A percentile compares a stretch with the other conserved stretches of the same genome.
phyloP scores from a whole-genome alignment of 2,113 vertebrate genomes.

The Ellobius talpinus region DNA sequence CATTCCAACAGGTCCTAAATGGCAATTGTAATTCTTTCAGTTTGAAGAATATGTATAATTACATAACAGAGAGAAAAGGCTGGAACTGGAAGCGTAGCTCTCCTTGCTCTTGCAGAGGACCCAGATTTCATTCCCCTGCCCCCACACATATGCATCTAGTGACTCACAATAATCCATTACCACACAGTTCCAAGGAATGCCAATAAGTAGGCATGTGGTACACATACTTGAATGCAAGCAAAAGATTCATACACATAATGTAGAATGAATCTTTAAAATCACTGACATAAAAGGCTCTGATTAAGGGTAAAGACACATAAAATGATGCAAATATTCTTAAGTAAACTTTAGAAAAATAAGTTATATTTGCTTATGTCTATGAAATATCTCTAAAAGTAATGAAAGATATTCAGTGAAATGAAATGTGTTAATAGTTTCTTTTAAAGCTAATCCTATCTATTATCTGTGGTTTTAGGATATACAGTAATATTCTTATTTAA shows the following conservation, averaged over 20 bases:
- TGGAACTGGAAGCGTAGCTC: background rate
- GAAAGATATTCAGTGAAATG: background rate
- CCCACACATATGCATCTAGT: background rate
- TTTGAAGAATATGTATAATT: conserved; percentile 40
- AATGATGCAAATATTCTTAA: background rate
- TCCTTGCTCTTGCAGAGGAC: too few species aligned
- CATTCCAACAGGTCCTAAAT: background rate
- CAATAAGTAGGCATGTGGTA: background rate
- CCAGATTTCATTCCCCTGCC: too few species aligned
- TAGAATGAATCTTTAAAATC: background rate
- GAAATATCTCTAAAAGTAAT: background rate
- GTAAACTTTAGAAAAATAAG: background rate
- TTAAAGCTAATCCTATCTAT: background rate
- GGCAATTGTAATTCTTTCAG: background rate
- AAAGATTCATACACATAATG: background rate
- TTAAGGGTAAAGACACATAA: conserved; percentile 26
- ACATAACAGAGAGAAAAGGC: background rate
- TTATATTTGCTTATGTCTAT: background rate
- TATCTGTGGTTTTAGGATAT: background rate
- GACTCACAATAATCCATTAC: background rate
- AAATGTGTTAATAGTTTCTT: background rate
- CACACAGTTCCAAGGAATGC: background rate
- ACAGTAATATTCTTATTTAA: background rate
- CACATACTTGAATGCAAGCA: background rate
- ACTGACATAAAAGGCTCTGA: background rate